Evolutionary conservation across 2,888 invertebrate genomes (phyloP).

Genomic region (Clivina fossor): DNA sequence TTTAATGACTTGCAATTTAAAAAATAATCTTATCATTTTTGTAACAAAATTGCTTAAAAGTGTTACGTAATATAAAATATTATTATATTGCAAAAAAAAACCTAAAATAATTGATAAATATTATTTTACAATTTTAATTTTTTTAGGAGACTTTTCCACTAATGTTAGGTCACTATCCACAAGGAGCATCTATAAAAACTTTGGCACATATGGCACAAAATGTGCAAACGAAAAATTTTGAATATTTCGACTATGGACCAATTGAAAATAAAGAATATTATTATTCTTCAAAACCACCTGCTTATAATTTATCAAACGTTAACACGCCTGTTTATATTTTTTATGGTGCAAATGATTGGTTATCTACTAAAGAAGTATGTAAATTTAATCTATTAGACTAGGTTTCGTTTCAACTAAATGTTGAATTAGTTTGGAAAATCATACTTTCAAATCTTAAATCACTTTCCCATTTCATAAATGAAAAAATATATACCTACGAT

Average conservation of each 20-base stretch:
- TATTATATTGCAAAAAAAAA: no score
- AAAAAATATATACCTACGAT: no score
- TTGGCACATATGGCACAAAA: constrained; percentile 57
- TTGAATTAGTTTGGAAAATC: neutral
- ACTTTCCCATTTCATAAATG: no score
- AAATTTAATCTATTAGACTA: neutral
- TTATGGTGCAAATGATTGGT: constrained; percentile 60
- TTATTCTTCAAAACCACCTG: constrained; percentile 56
- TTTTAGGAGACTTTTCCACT: constrained; percentile 40
- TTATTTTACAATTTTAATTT: neutral
- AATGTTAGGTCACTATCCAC: constrained; percentile 57
- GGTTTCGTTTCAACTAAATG: no score
- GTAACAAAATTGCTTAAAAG: no score
- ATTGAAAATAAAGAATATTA: constrained; percentile 54
- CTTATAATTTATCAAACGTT: constrained; percentile 56
- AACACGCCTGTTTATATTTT: constrained; percentile 58
- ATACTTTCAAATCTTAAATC: neutral
- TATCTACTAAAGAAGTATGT: constrained; percentile 58
- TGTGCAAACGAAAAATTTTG: constrained; percentile 55
- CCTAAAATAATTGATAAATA: neutral
- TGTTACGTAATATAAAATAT: no score
- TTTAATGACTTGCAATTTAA: no score
- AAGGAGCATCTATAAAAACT: constrained; percentile 56
- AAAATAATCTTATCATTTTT: no score
- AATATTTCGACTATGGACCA: constrained; percentile 57